Evolutionary conservation across 1,140 invertebrate species (phyloP).

Genomic region (Psilanteris sp.): DNA sequence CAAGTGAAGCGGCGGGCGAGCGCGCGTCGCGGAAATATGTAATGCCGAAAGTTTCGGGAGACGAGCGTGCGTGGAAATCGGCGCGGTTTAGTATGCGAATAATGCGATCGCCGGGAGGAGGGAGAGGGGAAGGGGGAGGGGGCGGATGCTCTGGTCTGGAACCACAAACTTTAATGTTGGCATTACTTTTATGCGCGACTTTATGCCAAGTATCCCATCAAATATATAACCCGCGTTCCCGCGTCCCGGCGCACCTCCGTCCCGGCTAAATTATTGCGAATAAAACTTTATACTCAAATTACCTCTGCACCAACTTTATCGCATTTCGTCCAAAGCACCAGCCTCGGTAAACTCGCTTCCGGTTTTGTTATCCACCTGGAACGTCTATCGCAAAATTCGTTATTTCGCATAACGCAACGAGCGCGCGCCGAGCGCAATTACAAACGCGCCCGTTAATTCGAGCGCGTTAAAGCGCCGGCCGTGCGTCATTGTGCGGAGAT

Average conservation of each 20-base stretch:
- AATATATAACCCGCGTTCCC: constrained; percentile 77
- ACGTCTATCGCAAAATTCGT: constrained; percentile 25
- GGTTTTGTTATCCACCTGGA: constrained; percentile 45
- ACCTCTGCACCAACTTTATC: constrained; percentile 78
- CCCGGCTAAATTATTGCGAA: constrained; percentile 79
- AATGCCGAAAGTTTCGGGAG: constrained; percentile 42
- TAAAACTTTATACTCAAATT: constrained; percentile 81
- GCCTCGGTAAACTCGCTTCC: constrained; percentile 54
- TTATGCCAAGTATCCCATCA: constrained; percentile 81
- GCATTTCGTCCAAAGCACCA: constrained; percentile 68
- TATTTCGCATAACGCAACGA: constrained; percentile 1
- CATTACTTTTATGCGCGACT: constrained; percentile 80
- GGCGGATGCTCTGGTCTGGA: constrained; percentile 70
- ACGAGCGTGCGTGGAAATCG: constrained; percentile 43
- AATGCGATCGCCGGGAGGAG: constrained; percentile 38
- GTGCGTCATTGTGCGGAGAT: constrained; percentile 63
- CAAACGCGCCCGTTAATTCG: constrained; percentile 1
- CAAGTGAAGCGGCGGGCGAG: constrained; percentile 6
- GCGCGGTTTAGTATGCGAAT: constrained; percentile 55
- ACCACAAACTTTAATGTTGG: constrained; percentile 80
- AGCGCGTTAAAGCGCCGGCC: constrained; percentile 61
- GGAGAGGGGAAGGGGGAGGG: constrained; percentile 36
- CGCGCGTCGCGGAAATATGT: constrained; percentile 25
- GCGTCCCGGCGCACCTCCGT: constrained; percentile 60
- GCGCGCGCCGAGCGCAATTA: not conserved